These are phyloP conservation scores for Oscheius sp. DNA, from an alignment of 2,888 invertebrate species.

Conservation along the genomic window DNA sequence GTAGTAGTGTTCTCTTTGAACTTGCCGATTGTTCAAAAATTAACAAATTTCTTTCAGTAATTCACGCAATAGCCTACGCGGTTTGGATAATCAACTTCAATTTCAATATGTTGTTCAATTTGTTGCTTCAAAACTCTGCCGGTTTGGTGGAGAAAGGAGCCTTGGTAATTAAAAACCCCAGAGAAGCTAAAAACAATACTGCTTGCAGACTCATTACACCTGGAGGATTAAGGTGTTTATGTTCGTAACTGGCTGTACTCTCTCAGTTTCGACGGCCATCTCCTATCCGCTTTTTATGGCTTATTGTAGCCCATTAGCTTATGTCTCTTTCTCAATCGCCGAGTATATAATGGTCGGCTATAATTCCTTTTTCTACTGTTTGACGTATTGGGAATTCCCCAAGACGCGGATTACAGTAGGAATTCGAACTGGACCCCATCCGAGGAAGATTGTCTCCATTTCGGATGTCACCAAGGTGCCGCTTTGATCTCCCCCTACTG, in stretches of 20 bases:
- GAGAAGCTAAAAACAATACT: not conserved
- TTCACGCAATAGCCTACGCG: conserved; percentile 63
- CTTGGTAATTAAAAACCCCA: conserved; percentile 36
- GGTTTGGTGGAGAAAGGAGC: conserved; percentile 49
- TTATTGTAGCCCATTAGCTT: conserved; percentile 59
- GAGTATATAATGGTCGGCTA: conserved; percentile 65
- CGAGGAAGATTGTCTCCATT: conserved; percentile 18
- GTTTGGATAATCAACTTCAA: conserved; percentile 66
- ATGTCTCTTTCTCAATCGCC: conserved; percentile 62
- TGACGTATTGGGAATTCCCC: conserved; percentile 61
- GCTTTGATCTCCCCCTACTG: conserved; percentile 10
- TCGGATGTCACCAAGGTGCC: conserved; percentile 22
- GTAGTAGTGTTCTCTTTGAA: too few relatives aligned
- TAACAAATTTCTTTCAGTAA: conserved; percentile 41
- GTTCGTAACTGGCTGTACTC: conserved; percentile 57
- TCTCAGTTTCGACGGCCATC: conserved; percentile 66
- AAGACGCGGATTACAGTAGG: conserved; percentile 50
- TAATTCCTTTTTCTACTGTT: conserved; percentile 63
- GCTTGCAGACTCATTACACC: conserved; percentile 53
- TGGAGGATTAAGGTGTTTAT: conserved; percentile 61
- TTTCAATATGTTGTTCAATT: conserved; percentile 68
- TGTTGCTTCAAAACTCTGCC: conserved; percentile 61
- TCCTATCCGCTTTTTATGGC: conserved; percentile 61
- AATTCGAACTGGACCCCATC: conserved; percentile 32
- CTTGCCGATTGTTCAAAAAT: too few relatives aligned